Evolutionary conservation across 30 jellyfish, hydroid and myxozoan genomes (phyloP), one percentile per base, ranked within the genome.

Genomic region (Aurelia sp.): DNA sequence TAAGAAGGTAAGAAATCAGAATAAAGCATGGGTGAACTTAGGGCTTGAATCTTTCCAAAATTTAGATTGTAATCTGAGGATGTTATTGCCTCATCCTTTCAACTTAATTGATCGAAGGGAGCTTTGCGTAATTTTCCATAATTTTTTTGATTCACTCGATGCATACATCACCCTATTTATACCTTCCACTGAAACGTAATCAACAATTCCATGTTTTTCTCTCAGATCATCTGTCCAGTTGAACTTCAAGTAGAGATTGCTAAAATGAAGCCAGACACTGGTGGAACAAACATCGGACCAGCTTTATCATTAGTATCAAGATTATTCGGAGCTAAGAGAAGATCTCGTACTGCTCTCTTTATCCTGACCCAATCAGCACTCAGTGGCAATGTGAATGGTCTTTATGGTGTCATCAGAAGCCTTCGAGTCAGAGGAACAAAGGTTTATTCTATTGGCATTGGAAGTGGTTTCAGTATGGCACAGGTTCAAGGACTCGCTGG

Each of bases 221-320:
- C 55, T 44, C 27, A 82, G 92, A 48, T 82, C 60, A 71, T 82
- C 61, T 82, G 92, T 60, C 79, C 85, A n/a, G 78, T 71, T 2
- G 84, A 70, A 40, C 85, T 82, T 17, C 78, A 73, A 12, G 59
- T 66, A 13, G 92, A 44, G 13, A 66, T 69, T 47, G 78, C 76
- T 6, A 70, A 57, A 57, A 82, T 82, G 92, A 69, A 22, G 13
- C 85, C 92, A n/a, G 85, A 69, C 31, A 60, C 85, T 12, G 92
- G 92, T 4, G 85, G 79, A 11, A 41, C 74, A 21, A 71, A 69
- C 85, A 61, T 82, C 47, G 85, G 84, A 53, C 85, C 85, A 5
- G 92, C 92, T 33, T 66, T 82, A 3, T 62, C 75, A 4, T n/a
- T 66, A n/a, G 55, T 69, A 19, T 64, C 60, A 23, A 61, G 61